Conservation (phyloP, 2,797 vertebrate genomes). For the Melopsittacus undulatus region DNA sequence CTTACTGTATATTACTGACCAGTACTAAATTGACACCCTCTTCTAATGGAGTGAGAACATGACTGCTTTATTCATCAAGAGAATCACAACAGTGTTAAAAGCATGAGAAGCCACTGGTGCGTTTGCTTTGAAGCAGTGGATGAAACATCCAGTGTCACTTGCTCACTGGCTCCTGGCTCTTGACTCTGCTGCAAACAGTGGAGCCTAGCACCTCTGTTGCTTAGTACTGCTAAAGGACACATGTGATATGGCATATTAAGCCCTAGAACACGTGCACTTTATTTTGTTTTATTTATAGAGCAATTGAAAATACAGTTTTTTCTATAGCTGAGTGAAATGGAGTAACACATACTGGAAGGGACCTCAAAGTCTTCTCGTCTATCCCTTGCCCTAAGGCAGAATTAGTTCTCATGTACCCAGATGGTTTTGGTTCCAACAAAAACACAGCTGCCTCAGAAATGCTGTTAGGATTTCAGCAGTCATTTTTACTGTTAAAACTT, state of each 20-base stretch:
- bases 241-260: background rate
- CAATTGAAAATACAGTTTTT: background rate
- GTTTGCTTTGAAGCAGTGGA: background rate
- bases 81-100: background rate
- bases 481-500: background rate
- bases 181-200: accelerated
- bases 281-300: background rate
- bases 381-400: background rate
- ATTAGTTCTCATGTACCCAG: background rate
- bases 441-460: background rate
- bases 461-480: background rate
- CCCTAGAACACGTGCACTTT: background rate
- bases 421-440: background rate
- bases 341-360: background rate
- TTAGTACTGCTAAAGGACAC: background rate
- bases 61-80: background rate
- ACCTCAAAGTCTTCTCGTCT: background rate
- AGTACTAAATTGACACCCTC: background rate
- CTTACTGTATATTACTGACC: accelerated
- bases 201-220: background rate
- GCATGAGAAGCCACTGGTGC: background rate
- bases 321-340: background rate
- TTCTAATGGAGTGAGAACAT: background rate
- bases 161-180: background rate
- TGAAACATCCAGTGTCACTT: background rate